Percentiles rank a stretch among this genome's conserved stretches.
Evolutionary conservation across 2,113 vertebrate genomes (phyloP).

Genomic region (Seriola quinqueradiata): DNA sequence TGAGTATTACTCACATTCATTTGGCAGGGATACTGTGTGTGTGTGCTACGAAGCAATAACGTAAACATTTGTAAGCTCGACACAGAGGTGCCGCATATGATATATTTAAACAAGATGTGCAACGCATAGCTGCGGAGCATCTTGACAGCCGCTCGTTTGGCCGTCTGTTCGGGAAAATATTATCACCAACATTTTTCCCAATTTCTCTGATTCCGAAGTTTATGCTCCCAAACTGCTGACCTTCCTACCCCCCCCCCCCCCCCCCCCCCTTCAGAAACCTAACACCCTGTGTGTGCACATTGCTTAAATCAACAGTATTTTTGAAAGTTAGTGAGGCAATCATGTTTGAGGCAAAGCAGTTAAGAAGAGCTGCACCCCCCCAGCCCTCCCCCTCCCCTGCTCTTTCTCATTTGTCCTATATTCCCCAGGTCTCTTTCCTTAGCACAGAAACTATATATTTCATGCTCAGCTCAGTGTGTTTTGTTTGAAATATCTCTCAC

Average conservation of each 20-base stretch:
- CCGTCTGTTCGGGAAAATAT: slow-evolving; percentile 56
- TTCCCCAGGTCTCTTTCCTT: slow-evolving; percentile 66
- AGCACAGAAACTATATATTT: slow-evolving; percentile 67
- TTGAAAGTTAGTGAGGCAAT: slow-evolving; percentile 78
- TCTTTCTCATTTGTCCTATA: slow-evolving; percentile 63
- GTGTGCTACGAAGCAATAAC: slow-evolving; percentile 38
- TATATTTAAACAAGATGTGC: slow-evolving; percentile 56
- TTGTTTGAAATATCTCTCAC: slow-evolving; percentile 69
- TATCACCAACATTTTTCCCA: slow-evolving; percentile 49
- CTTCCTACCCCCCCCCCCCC: slow-evolving; percentile 27
- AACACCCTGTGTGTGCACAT: slow-evolving; percentile 64
- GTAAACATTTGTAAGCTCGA: slow-evolving; percentile 48
- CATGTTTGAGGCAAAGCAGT: slow-evolving; percentile 69
- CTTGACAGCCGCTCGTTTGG: slow-evolving; percentile 40
- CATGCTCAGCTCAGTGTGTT: slow-evolving; percentile 59
- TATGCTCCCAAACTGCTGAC: slow-evolving; percentile 62
- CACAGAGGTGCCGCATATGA: slow-evolving; percentile 28
- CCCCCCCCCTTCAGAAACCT: slow-evolving; percentile 57
- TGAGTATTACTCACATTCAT: slow-evolving; percentile 55
- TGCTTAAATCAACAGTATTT: slow-evolving; percentile 82
- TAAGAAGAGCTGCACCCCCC: slow-evolving; percentile 38
- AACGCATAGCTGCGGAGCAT: neutral
- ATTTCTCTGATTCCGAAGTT: slow-evolving; percentile 60
- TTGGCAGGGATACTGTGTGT: slow-evolving; percentile 36
- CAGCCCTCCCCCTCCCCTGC: slow-evolving; percentile 1